A percentile compares a stretch with the other conserved stretches of the same genome.
Conservation (phyloP, 2,888 invertebrate species). For the Lycocerus yunnanus region DNA sequence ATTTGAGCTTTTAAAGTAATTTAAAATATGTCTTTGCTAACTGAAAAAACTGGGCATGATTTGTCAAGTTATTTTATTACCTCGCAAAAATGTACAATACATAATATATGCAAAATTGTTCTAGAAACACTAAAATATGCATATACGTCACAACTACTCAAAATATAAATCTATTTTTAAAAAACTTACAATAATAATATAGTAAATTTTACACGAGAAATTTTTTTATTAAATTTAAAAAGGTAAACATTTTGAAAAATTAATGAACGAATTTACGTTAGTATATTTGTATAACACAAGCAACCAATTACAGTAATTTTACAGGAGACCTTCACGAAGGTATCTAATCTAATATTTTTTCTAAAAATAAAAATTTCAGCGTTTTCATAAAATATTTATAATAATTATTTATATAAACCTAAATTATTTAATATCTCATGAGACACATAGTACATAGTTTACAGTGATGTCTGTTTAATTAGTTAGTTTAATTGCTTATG, state of each 20-base stretch:
- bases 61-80: background rate
- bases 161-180: background rate
- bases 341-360: background rate
- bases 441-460: background rate
- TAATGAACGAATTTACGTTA: background rate
- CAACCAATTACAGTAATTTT: background rate
- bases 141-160: background rate
- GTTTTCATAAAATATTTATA: background rate
- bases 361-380: too few species aligned
- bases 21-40: background rate
- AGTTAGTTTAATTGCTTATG: background rate
- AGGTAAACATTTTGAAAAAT: background rate
- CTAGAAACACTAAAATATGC: background rate
- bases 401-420: background rate
- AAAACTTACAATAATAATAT: background rate
- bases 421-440: background rate
- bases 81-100: background rate
- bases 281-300: background rate
- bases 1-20: background rate
- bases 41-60: background rate
- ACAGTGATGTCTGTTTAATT: background rate
- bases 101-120: background rate
- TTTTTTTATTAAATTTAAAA: background rate
- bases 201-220: background rate
- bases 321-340: background rate